Evolutionary conservation across 2,113 vertebrate species (phyloP).

Genomic region (Aspiorhynchus laticeps): DNA sequence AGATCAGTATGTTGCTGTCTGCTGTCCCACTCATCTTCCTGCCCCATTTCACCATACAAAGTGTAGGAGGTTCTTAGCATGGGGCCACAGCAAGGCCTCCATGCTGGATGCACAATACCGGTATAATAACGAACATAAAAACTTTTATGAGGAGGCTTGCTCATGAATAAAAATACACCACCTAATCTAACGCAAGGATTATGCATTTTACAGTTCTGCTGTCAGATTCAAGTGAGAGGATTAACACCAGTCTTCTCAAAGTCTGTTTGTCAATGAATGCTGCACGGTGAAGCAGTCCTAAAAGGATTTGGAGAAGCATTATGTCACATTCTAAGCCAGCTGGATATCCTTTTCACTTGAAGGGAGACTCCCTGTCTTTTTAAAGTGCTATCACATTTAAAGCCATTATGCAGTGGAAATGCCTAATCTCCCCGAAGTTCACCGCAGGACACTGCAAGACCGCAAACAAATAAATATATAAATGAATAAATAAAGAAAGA

Average conservation of each 20-base stretch:
- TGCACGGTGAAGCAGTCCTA: constrained; percentile 34
- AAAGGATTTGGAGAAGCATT: constrained; percentile 47
- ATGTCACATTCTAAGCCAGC: constrained; percentile 38
- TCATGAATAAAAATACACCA: constrained; percentile 45
- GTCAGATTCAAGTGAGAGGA: constrained; percentile 37
- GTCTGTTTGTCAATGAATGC: constrained; percentile 49
- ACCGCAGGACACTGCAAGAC: constrained; percentile 29
- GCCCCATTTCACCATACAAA: constrained; percentile 17
- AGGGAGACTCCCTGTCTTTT: constrained; percentile 37
- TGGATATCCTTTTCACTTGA: constrained; percentile 31
- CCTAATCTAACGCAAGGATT: constrained; percentile 48
- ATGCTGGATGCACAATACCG: constrained; percentile 37
- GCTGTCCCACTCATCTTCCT: constrained; percentile 15
- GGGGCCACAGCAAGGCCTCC: background rate
- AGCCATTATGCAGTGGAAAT: constrained; percentile 22
- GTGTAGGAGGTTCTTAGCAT: constrained; percentile 54
- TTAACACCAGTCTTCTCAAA: constrained; percentile 28
- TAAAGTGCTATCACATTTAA: constrained; percentile 17
- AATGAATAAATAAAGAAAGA: background rate
- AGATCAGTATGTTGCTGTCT: constrained; percentile 5
- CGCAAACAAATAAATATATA: constrained; percentile 42
- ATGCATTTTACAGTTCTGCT: constrained; percentile 45
- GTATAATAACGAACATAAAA: constrained; percentile 60
- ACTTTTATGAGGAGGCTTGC: constrained; percentile 43
- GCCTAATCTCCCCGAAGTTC: constrained; percentile 16